phyloP scores from a whole-genome alignment of 2,113 vertebrate genomes.

The Fulmarus glacialis region DNA sequence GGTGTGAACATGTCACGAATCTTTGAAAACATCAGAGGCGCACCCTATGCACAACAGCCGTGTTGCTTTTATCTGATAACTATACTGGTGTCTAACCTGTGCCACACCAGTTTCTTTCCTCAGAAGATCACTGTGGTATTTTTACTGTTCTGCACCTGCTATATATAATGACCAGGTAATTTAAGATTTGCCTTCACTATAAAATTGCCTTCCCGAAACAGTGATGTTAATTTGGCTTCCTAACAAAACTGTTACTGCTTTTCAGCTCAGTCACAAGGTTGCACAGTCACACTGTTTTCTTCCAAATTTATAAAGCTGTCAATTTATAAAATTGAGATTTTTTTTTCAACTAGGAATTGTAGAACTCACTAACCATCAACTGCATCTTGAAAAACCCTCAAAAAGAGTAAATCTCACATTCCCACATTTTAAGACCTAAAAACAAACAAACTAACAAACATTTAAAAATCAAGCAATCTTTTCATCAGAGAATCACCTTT shows the following conservation, averaged over 20 bases:
- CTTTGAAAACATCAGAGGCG: background rate
- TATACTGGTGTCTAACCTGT: background rate
- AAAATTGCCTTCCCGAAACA: background rate
- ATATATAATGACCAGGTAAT: background rate
- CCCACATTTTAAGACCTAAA: background rate
- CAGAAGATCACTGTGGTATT: background rate
- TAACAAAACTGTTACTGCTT: background rate
- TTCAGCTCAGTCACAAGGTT: background rate
- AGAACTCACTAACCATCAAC: background rate
- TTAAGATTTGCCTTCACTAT: background rate
- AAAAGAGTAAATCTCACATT: background rate
- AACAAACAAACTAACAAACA: background rate
- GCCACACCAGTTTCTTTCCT: background rate
- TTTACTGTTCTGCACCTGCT: background rate
- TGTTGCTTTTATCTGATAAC: background rate
- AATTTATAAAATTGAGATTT: background rate
- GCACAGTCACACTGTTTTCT: background rate
- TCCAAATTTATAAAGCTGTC: background rate
- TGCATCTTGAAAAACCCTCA: background rate
- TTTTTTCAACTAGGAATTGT: background rate
- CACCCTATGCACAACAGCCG: fast-evolving
- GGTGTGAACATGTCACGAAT: background rate
- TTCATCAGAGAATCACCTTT: background rate
- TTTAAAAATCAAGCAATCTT: background rate
- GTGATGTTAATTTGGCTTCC: background rate